Evolutionary conservation across 2,888 invertebrate genomes (phyloP).

Genomic region (Stegophylla sp.): DNA sequence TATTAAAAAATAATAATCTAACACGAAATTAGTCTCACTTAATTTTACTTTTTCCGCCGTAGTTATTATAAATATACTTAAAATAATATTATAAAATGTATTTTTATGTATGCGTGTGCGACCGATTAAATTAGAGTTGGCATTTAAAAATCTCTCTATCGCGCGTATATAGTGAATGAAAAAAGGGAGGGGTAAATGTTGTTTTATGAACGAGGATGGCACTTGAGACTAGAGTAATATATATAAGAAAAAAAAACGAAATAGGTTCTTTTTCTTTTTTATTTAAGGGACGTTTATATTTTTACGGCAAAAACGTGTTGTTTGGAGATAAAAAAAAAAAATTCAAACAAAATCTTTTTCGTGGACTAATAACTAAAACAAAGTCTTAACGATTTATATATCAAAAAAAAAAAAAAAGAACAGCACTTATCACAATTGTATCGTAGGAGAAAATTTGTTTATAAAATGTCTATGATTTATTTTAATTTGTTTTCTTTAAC

Average conservation of each 20-base stretch:
- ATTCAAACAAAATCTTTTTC: conserved; percentile 8
- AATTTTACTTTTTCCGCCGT: conserved; percentile 45
- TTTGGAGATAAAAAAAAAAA: conserved; percentile 25
- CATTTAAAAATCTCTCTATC: conserved; percentile 32
- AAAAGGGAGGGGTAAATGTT: background rate
- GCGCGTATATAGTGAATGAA: background rate
- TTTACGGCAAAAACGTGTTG: conserved; percentile 55
- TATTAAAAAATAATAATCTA: conserved; percentile 49
- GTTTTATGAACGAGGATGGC: conserved; percentile 45
- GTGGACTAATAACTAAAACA: conserved; percentile 47
- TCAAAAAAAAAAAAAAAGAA: conserved; percentile 21
- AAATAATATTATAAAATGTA: conserved; percentile 24
- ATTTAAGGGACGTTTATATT: conserved; percentile 23
- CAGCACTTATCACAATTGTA: conserved; percentile 57
- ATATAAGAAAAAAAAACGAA: conserved; percentile 22
- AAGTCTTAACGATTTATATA: conserved; percentile 48
- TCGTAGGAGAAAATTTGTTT: conserved; percentile 52
- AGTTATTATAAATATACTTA: conserved; percentile 10
- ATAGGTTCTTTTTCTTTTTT: no score
- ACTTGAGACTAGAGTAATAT: conserved; percentile 55
- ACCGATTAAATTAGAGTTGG: conserved; percentile 24
- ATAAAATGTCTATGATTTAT: conserved; percentile 45
- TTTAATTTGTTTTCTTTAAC: conserved; percentile 31
- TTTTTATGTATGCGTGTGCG: conserved; percentile 20
- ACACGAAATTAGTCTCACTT: conserved; percentile 57